Conservation (phyloP, 2,797 vertebrate species). For the Arctocebus calabarensis region DNA sequence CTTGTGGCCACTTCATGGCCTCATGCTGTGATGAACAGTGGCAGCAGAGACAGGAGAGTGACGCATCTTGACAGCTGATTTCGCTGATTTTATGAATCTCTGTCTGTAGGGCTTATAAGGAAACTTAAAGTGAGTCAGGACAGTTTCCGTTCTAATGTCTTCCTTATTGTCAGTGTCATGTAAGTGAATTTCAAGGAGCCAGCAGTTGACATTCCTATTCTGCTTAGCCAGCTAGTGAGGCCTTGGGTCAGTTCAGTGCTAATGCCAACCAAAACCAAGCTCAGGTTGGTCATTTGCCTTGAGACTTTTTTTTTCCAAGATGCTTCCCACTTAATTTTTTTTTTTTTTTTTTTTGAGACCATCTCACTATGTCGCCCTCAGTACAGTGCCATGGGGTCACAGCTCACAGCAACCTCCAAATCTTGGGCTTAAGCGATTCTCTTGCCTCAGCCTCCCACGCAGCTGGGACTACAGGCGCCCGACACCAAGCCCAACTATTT, state of each 20-base stretch:
- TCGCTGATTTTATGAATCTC: neutral
- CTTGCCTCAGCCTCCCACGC: too few relatives aligned
- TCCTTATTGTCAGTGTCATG: slow-evolving; percentile 59
- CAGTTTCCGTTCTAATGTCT: neutral
- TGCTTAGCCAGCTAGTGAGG: neutral
- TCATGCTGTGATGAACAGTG: neutral
- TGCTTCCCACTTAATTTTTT: neutral
- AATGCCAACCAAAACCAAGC: neutral
- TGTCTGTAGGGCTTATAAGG: slow-evolving; percentile 57
- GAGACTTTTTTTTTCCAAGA: neutral
- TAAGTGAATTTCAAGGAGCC: slow-evolving; percentile 22
- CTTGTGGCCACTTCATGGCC: neutral
- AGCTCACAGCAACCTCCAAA: too few relatives aligned
- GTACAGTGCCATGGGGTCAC: too few relatives aligned
- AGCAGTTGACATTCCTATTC: neutral
- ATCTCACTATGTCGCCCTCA: too few relatives aligned
- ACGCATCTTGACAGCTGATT: neutral
- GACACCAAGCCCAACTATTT: too few relatives aligned
- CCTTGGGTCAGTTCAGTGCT: neutral
- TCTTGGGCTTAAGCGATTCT: too few relatives aligned
- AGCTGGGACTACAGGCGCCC: too few relatives aligned
- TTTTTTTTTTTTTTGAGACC: too few relatives aligned
- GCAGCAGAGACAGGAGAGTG: neutral
- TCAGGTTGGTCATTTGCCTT: neutral
- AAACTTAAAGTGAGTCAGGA: slow-evolving; percentile 8